Evolutionary conservation across 2,797 vertebrate species (phyloP).

Genomic region (Jordanella pulchra): DNA sequence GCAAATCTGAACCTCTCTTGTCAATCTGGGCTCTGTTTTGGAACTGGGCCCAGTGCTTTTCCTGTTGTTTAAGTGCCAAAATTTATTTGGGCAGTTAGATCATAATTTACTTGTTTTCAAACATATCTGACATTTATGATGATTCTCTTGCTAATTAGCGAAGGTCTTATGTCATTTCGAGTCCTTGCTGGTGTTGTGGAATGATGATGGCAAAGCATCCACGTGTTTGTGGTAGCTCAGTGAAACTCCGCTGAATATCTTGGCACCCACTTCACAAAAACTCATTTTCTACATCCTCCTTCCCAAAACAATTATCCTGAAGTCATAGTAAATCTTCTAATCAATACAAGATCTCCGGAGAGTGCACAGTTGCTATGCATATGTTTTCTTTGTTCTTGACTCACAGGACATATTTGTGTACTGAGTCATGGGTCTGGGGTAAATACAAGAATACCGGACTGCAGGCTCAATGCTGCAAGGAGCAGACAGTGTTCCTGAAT

Average conservation of each 20-base stretch:
- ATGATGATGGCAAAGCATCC: slow-evolving; percentile 42
- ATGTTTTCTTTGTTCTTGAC: slow-evolving; percentile 71
- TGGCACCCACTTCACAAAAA: slow-evolving; percentile 60
- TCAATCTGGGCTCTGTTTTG: slow-evolving; percentile 53
- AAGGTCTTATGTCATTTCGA: slow-evolving; percentile 49
- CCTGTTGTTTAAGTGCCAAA: slow-evolving; percentile 61
- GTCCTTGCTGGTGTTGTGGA: slow-evolving; percentile 55
- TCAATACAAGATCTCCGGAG: slow-evolving; percentile 68
- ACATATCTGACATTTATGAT: slow-evolving; percentile 61
- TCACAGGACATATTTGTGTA: slow-evolving; percentile 71
- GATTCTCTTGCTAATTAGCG: slow-evolving; percentile 51
- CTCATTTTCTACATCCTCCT: slow-evolving; percentile 53
- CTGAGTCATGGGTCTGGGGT: slow-evolving; percentile 72
- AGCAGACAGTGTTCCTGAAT: slow-evolving; percentile 64
- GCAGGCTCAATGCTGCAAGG: slow-evolving; percentile 53
- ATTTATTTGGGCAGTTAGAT: slow-evolving; percentile 67
- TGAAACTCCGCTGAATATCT: slow-evolving; percentile 60
- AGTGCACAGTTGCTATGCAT: slow-evolving; percentile 74
- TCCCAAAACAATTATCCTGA: slow-evolving; percentile 64
- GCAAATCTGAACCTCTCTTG: slow-evolving; percentile 61
- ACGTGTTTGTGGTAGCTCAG: slow-evolving; percentile 63
- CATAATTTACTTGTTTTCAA: slow-evolving; percentile 52
- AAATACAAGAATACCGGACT: slow-evolving; percentile 46
- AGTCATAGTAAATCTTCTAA: slow-evolving; percentile 69
- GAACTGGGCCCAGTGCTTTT: slow-evolving; percentile 40